Percentiles rank a stretch among this genome's conserved stretches.
These are phyloP conservation scores for Lasioglossum calceatum DNA, from an alignment of 2,888 invertebrate species.

Conservation along the genomic window DNA sequence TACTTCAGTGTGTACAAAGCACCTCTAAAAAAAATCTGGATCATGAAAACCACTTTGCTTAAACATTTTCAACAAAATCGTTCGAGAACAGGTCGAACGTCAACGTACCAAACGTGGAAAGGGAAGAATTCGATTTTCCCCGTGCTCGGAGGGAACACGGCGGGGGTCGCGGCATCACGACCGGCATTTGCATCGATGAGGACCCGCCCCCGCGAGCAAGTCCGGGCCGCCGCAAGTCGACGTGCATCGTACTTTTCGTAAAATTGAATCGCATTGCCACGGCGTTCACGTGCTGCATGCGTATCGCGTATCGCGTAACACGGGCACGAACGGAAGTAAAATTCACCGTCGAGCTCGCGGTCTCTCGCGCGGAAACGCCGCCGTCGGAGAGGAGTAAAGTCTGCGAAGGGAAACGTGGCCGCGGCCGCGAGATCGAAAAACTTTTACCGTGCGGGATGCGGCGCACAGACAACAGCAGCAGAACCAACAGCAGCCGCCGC, in stretches of 20 bases:
- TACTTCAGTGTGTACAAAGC: background rate
- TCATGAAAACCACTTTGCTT: rapidly evolving
- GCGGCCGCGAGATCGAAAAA: constrained; percentile 23
- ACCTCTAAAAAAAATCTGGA: too few species aligned
- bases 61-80: background rate
- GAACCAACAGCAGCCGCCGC: too few species aligned
- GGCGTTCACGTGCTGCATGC: constrained; percentile 50
- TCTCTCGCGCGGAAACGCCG: constrained; percentile 8
- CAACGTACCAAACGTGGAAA: background rate
- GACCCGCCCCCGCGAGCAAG: background rate
- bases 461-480: background rate
- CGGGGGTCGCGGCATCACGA: background rate
- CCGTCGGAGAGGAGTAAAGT: constrained; percentile 12
- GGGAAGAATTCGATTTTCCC: background rate
- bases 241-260: constrained; percentile 28
- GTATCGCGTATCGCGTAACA: constrained; percentile 41
- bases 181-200: constrained; percentile 54
- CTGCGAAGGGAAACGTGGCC: constrained; percentile 6
- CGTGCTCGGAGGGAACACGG: background rate
- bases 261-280: constrained; percentile 63
- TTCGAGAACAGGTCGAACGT: background rate
- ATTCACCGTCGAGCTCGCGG: constrained; percentile 20
- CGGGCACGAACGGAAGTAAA: background rate
- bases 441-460: background rate
- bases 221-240: background rate